These are phyloP conservation scores for Danio tinwini DNA, from an alignment of 2,797 vertebrate species.

Conservation along the genomic window DNA sequence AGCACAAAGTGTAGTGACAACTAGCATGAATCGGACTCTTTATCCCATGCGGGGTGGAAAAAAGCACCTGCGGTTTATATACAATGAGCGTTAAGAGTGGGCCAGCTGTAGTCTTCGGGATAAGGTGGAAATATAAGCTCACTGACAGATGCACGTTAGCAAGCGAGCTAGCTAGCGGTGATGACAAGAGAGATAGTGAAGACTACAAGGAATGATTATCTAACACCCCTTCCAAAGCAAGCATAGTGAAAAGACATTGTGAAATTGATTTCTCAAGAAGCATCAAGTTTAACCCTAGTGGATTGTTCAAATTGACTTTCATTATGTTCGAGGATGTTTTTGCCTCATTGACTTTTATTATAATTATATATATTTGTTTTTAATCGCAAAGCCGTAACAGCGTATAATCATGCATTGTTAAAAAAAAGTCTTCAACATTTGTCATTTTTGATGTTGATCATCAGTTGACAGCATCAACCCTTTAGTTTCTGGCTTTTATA, in stretches of 20 bases:
- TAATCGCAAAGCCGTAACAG: too few relatives aligned
- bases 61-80: constrained; percentile 32
- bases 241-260: not conserved
- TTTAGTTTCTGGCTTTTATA: too few relatives aligned
- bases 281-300: too few relatives aligned
- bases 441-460: too few relatives aligned
- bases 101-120: constrained; percentile 62
- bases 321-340: too few relatives aligned
- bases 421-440: too few relatives aligned
- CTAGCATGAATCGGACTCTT: constrained; percentile 34
- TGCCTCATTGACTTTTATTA: too few relatives aligned
- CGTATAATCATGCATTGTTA: too few relatives aligned
- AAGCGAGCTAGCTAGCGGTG: constrained; percentile 17
- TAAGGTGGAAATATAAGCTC: constrained; percentile 60
- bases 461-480: too few relatives aligned
- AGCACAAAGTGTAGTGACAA: not conserved
- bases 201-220: constrained; percentile 10
- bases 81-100: constrained; percentile 11
- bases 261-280: not conserved
- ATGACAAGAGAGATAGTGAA: constrained; percentile 22
- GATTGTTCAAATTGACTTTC: too few relatives aligned
- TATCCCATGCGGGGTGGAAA: not conserved
- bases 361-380: too few relatives aligned
- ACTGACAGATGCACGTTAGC: constrained; percentile 63
- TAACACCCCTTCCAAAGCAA: not conserved